These are phyloP conservation scores for Campylomormyrus numenius DNA, from an alignment of 2,113 vertebrate species.

Conservation along the genomic window DNA sequence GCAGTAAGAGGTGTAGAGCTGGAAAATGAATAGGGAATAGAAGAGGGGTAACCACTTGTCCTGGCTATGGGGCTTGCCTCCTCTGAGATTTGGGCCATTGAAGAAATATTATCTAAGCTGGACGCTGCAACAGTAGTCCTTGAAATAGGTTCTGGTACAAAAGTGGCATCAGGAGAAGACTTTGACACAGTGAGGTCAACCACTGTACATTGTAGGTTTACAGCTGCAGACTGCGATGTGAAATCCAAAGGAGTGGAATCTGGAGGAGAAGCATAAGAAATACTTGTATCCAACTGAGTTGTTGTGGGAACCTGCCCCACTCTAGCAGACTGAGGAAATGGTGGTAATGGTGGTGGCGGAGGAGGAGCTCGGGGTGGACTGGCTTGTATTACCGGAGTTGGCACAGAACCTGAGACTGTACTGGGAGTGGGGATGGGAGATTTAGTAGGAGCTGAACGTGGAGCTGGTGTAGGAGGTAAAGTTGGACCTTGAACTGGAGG, in stretches of 20 bases:
- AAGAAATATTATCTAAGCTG: slow-evolving; percentile 28
- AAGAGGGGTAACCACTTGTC: slow-evolving; percentile 16
- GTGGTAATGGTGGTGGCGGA: slow-evolving; percentile 32
- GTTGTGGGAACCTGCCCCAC: not conserved
- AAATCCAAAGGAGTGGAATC: not conserved
- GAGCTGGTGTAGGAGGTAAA: not conserved
- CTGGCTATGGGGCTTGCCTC: not conserved
- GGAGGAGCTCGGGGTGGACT: not conserved
- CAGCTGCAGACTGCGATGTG: not conserved
- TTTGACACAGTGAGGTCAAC: slow-evolving; percentile 9
- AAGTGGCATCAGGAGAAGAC: not conserved
- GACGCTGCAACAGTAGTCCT: not conserved
- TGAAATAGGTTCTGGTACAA: not conserved
- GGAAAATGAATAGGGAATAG: slow-evolving; percentile 23
- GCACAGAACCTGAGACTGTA: not conserved
- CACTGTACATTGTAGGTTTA: slow-evolving; percentile 6
- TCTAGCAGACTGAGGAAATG: not conserved
- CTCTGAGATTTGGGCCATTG: slow-evolving; percentile 18
- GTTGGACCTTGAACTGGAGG: not conserved
- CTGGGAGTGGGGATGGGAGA: slow-evolving; percentile 26
- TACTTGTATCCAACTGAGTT: not conserved
- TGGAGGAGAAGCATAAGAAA: not conserved
- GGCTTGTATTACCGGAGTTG: not conserved
- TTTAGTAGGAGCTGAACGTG: slow-evolving; percentile 38
- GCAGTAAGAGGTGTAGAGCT: slow-evolving; percentile 40